Conservation (phyloP, 2,113 vertebrate species). For the Semicossyphus pulcher region DNA sequence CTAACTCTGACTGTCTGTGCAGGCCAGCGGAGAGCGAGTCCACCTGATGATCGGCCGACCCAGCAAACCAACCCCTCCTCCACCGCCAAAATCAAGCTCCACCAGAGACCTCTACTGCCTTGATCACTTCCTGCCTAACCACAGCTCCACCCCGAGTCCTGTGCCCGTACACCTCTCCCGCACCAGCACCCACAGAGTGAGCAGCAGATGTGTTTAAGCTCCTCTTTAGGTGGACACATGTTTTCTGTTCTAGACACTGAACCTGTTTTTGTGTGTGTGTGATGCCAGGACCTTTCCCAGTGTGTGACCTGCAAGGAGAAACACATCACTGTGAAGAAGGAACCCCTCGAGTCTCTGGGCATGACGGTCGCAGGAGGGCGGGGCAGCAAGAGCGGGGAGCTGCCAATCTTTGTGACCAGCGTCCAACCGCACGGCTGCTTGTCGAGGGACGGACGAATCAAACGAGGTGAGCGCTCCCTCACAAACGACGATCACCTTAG, state of each 20-base stretch:
- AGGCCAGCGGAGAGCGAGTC: constrained; percentile 97
- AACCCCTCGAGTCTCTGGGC: constrained; percentile 94
- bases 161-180: constrained; percentile 79
- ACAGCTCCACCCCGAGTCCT: constrained; percentile 86
- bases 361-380: constrained; percentile 98
- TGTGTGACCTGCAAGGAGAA: constrained; percentile 97
- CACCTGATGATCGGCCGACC: constrained; percentile 90
- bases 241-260: not conserved
- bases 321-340: constrained; percentile 96
- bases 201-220: constrained; percentile 21
- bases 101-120: constrained; percentile 88
- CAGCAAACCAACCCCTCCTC: constrained; percentile 86
- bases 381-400: constrained; percentile 96
- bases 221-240: too few relatives aligned
- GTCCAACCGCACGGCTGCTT: constrained; percentile 97
- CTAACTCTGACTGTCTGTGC: constrained; percentile 44
- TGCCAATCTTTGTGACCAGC: constrained; percentile 98
- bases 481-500: too few relatives aligned
- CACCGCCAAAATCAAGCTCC: constrained; percentile 83
- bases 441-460: constrained; percentile 94
- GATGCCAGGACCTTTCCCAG: constrained; percentile 91
- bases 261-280: not conserved
- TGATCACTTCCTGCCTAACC: constrained; percentile 88
- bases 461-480: constrained; percentile 86
- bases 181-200: constrained; percentile 83